Percentiles rank a stretch among this genome's conserved stretches.
phyloP scores from a whole-genome alignment of 2,113 vertebrate genomes.

The Hemicordylus capensis region DNA sequence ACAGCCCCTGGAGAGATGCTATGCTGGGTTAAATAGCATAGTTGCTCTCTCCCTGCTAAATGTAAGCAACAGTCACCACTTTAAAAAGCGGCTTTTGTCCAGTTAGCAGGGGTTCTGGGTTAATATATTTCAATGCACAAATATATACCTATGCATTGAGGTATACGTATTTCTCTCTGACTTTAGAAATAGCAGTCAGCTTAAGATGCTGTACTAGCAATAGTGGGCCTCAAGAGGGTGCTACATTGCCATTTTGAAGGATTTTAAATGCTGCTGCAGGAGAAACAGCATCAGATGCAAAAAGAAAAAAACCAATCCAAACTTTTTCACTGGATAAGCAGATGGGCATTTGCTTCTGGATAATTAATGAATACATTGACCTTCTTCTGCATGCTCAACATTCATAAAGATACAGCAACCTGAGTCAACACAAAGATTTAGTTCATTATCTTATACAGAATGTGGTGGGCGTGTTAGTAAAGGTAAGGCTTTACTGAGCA shows the following conservation, averaged over 20 bases:
- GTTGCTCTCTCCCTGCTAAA: too few relatives aligned
- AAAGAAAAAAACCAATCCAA: background rate
- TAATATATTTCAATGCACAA: slow-evolving; percentile 6
- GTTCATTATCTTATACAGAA: slow-evolving; percentile 35
- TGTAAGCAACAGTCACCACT: too few relatives aligned
- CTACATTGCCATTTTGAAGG: slow-evolving; percentile 33
- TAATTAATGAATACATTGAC: slow-evolving; percentile 39
- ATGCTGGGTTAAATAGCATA: too few relatives aligned
- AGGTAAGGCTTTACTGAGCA: slow-evolving; percentile 39
- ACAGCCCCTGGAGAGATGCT: too few relatives aligned
- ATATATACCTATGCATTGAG: accelerated
- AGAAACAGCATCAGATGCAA: background rate
- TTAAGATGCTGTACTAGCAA: slow-evolving; percentile 33
- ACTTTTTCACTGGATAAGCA: background rate
- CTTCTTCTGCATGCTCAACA: slow-evolving; percentile 49
- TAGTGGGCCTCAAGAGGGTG: slow-evolving; percentile 67
- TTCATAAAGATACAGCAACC: slow-evolving; percentile 29
- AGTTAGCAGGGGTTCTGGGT: too few relatives aligned
- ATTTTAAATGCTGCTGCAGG: background rate
- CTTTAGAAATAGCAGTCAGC: background rate
- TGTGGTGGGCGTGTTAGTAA: slow-evolving; percentile 39
- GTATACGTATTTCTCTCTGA: accelerated
- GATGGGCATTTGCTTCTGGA: slow-evolving; percentile 35
- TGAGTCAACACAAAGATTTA: slow-evolving; percentile 27
- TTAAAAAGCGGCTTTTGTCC: too few relatives aligned